phyloP scores from a whole-genome alignment of 2,888 invertebrate genomes.

The Cryptus viduatorius region DNA sequence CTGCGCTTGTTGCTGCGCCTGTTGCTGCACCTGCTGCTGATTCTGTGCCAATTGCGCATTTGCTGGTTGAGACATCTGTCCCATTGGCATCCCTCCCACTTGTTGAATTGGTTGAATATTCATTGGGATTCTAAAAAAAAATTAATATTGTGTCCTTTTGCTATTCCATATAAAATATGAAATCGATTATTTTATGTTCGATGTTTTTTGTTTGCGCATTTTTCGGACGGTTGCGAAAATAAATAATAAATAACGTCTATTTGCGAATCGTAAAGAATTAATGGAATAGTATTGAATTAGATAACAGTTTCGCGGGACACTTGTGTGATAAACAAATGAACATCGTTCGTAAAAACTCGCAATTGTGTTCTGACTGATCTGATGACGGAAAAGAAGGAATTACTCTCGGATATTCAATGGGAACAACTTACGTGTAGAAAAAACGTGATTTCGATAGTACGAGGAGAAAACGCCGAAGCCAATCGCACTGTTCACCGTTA shows the following conservation, averaged over 20 bases:
- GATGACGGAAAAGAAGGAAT: neutral
- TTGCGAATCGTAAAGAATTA: too few relatives aligned
- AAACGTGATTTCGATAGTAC: neutral
- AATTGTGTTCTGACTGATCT: neutral
- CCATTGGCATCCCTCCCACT: slow-evolving; percentile 81
- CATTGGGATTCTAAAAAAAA: slow-evolving; percentile 72
- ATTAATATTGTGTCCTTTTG: neutral
- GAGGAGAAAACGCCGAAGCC: neutral
- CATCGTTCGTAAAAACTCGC: too few relatives aligned
- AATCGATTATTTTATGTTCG: too few relatives aligned
- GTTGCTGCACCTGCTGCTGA: slow-evolving; percentile 80
- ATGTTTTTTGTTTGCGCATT: too few relatives aligned
- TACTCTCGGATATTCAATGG: neutral
- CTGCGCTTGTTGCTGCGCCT: slow-evolving; percentile 80
- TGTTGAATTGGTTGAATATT: slow-evolving; percentile 83
- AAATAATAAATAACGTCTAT: too few relatives aligned
- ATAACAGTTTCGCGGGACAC: neutral
- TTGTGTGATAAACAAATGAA: neutral
- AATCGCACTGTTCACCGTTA: neutral
- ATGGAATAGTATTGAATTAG: too few relatives aligned
- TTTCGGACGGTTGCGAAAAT: too few relatives aligned
- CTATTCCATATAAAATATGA: too few relatives aligned
- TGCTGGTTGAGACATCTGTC: slow-evolving; percentile 80
- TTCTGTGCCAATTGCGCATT: slow-evolving; percentile 81
- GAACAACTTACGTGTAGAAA: slow-evolving; percentile 39